Evolutionary conservation across 2,888 invertebrate genomes (phyloP).

Genomic region (Megastigmus dorsalis): DNA sequence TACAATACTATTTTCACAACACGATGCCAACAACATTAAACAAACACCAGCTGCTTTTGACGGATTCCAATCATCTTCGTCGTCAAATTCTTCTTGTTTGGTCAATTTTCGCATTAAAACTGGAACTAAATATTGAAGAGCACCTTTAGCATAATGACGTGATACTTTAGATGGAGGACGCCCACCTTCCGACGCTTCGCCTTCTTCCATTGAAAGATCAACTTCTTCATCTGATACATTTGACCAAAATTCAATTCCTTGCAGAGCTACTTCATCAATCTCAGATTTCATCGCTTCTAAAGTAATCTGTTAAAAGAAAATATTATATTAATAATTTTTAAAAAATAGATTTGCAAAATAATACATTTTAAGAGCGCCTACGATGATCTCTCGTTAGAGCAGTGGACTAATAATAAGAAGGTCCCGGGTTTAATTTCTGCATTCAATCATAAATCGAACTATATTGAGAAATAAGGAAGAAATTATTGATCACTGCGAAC

Average conservation of each 20-base stretch:
- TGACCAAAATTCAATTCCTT: conserved; percentile 99
- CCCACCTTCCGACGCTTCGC: conserved; percentile 94
- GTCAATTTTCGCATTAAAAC: conserved; percentile 95
- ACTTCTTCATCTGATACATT: conserved; percentile 99
- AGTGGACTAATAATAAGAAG: too few relatives aligned
- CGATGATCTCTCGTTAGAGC: too few relatives aligned
- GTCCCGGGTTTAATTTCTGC: too few relatives aligned
- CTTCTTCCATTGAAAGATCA: conserved; percentile 94
- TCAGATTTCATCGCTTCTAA: conserved; percentile 99
- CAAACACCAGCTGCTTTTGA: conserved; percentile 99
- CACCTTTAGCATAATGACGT: conserved; percentile 98
- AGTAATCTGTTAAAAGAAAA: conserved; percentile 82
- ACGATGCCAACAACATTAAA: conserved; percentile 96
- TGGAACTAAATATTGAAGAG: conserved; percentile 94
- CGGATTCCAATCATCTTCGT: conserved; percentile 99
- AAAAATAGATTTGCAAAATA: neutral
- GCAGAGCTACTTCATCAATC: conserved; percentile 95
- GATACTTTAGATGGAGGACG: conserved; percentile 95
- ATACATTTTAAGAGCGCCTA: too few relatives aligned
- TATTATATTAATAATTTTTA: neutral
- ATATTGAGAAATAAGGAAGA: too few relatives aligned
- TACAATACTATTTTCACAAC: conserved; percentile 98
- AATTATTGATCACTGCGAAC: too few relatives aligned
- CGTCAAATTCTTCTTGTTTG: conserved; percentile 97
- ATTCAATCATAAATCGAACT: too few relatives aligned